phyloP scores from a whole-genome alignment of 2,797 vertebrate genomes.

The Alca torda region DNA sequence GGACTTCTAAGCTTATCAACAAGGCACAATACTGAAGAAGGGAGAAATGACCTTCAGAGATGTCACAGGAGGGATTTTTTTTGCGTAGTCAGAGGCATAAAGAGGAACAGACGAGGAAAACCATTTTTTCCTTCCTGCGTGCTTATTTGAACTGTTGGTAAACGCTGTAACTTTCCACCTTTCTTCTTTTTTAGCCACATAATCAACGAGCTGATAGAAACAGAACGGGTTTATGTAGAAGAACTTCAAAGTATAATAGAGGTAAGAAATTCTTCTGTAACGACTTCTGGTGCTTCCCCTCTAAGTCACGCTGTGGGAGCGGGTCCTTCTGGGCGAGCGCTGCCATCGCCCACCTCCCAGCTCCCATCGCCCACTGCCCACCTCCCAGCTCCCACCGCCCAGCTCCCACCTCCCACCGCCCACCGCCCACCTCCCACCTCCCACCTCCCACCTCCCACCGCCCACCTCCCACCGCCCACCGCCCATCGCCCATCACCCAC shows the following conservation, averaged over 20 bases:
- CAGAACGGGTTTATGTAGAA: conserved; percentile 92
- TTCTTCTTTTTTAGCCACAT: conserved; percentile 82
- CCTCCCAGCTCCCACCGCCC: no score
- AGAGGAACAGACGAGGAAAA: neutral
- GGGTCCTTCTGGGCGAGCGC: neutral
- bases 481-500: no score
- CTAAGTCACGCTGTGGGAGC: neutral
- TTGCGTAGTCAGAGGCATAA: neutral
- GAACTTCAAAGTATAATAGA: conserved; percentile 95
- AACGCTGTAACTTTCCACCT: neutral
- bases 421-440: neutral
- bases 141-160: neutral
- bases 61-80: neutral
- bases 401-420: neutral
- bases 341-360: neutral
- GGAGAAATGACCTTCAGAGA: neutral
- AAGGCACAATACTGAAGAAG: neutral
- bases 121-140: neutral
- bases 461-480: neutral
- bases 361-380: no score
- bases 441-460: neutral
- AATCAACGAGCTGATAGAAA: conserved; percentile 93
- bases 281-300: neutral
- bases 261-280: conserved; percentile 74
- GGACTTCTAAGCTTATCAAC: neutral